Conservation (phyloP, 2,888 invertebrate genomes). For the Cheilosia vulpina region DNA sequence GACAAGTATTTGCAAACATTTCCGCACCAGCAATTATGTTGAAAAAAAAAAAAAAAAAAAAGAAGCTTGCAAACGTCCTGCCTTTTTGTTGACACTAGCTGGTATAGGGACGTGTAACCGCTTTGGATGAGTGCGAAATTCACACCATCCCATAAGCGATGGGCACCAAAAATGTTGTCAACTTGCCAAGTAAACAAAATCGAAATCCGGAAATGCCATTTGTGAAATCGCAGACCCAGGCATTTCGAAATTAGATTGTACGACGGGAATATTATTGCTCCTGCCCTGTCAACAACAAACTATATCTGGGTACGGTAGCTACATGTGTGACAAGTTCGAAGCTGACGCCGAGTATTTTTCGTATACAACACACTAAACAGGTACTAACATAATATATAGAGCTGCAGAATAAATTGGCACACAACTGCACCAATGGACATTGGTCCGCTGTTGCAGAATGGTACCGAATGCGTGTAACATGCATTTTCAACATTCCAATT, state of each 20-base stretch:
- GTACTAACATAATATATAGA: conserved; percentile 7
- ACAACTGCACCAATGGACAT: conserved; percentile 44
- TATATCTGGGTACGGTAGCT: neutral
- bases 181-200: conserved; percentile 69
- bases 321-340: conserved; percentile 9
- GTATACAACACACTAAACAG: no score
- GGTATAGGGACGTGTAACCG: neutral
- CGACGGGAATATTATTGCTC: conserved; percentile 68
- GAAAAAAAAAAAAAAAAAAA: neutral
- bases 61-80: neutral
- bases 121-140: conserved; percentile 23
- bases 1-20: neutral
- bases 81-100: neutral
- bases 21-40: neutral
- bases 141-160: conserved; percentile 24
- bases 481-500: conserved; percentile 73
- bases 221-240: conserved; percentile 50
- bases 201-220: conserved; percentile 65
- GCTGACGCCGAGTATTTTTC: conserved; percentile 19
- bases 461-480: conserved; percentile 63
- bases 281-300: conserved; percentile 69
- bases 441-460: neutral
- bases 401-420: conserved; percentile 46
- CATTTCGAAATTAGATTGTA: conserved; percentile 69
- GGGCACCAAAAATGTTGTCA: conserved; percentile 40